These are phyloP conservation scores for Brenthis ino DNA, from an alignment of 2,888 invertebrate species.

Conservation along the genomic window DNA sequence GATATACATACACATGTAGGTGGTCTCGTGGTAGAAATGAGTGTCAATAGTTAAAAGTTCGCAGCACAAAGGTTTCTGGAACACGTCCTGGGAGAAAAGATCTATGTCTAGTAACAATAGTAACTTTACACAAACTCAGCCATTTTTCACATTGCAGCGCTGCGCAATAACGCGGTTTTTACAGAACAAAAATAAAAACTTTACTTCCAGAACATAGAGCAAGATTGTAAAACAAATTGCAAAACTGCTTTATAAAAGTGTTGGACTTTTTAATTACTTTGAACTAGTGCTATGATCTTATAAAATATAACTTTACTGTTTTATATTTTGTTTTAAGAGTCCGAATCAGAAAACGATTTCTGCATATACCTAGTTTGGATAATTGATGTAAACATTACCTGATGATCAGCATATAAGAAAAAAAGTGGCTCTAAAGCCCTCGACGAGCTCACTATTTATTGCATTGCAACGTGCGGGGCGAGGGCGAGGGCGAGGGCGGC, in stretches of 20 bases:
- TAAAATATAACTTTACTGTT: not conserved
- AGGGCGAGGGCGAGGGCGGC: not conserved
- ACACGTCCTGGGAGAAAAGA: conserved; percentile 2
- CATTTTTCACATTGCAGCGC: not conserved
- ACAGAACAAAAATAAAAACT: not conserved
- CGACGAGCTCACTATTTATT: not conserved
- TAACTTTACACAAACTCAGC: conserved; percentile 7
- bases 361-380: too few relatives aligned
- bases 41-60: conserved; percentile 21
- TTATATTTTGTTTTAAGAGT: not conserved
- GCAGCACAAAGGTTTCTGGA: conserved; percentile 12
- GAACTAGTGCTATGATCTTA: too few relatives aligned
- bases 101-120: conserved; percentile 7
- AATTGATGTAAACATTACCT: not conserved
- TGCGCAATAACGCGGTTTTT: not conserved
- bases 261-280: too few relatives aligned
- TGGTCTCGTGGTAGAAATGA: not conserved
- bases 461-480: not conserved
- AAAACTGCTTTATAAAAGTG: too few relatives aligned
- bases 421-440: not conserved
- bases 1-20: not conserved
- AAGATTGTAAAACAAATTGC: not conserved
- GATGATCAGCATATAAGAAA: not conserved
- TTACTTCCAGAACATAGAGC: not conserved
- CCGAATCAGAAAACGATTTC: too few relatives aligned